Base-by-base conservation (phyloP, 2,113 vertebrate species). In the Elephantulus edwardii region DNA sequence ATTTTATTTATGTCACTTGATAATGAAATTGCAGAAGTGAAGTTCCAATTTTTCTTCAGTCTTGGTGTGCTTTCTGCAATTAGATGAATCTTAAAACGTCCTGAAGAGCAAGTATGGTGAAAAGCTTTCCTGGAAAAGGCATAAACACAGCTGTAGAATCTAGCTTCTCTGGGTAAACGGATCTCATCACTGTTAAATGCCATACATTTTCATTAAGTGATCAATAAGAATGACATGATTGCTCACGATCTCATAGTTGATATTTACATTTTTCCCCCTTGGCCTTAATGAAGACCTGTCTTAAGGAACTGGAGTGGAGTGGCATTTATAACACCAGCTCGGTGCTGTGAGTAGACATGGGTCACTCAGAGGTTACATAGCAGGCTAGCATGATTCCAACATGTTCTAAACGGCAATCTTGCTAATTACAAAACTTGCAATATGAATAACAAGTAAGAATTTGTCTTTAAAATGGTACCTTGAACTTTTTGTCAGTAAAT, bases 191-290 rank as follows among this genome's bases (percentile, higher is more conserved):
- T 44, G 16, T n/a, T 26, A 74, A 68, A 89, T 40, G 81, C 24
- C 82, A 50, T 89, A 60, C 3, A 70, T 94, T 92, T 86, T 88
- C 72, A 92, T 92, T 86, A 78, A 24, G 42, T 54, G 38, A 86
- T 93, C 83, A 74, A 78, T 70, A 84, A 86, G 83, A 83, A 81
- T 20, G 54, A 44, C 66, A 60, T 16, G 33, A 62, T 75, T 66
- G 48, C 70, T 66, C 83, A 86, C 48, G 42, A 80, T 77, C 77
- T 70, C 72, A 77, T 38, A 46, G 33, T 72, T 58, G 76, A 56
- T 94, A 81, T 95, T 93, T 94, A 94, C 85, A 91, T 94, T 81
- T 82, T 68, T 90, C 89, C 66, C 85, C 16, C 83, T 94, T 0
- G 0, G 77, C 68, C 44, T 92, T 86, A 91, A 78, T 2, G n/a